Conservation (phyloP, 2,113 vertebrate genomes). For the Cebidichthys violaceus region DNA sequence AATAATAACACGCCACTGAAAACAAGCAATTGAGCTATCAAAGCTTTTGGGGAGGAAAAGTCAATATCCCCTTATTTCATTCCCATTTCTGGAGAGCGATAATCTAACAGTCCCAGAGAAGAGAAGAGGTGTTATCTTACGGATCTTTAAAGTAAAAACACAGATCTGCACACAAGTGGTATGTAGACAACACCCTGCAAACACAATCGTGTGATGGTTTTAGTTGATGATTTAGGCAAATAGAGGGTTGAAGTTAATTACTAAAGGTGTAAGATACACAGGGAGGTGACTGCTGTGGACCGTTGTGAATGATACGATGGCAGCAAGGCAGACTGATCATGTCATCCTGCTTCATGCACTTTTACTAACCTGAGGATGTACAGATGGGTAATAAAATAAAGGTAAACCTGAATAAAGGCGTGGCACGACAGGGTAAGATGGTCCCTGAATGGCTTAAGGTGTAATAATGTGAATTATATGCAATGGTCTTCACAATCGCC, state of each 20-base stretch:
- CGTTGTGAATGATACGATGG: neutral
- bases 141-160: conserved; percentile 78
- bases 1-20: conserved; percentile 84
- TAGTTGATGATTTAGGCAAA: conserved; percentile 63
- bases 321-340: neutral
- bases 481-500: neutral
- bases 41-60: conserved; percentile 81
- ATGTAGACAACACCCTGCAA: conserved; percentile 65
- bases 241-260: conserved; percentile 32
- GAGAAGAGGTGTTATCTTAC: conserved; percentile 70
- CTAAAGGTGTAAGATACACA: conserved; percentile 41
- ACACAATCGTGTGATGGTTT: conserved; percentile 41
- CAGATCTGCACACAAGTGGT: conserved; percentile 61
- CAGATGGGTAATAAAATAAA: neutral
- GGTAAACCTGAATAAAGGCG: neutral
- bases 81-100: conserved; percentile 77
- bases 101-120: conserved; percentile 70
- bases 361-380: too few relatives aligned
- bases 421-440: neutral
- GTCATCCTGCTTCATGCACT: neutral
- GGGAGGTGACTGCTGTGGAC: neutral
- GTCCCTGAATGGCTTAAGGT: neutral
- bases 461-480: neutral
- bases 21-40: conserved; percentile 84
- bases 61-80: conserved; percentile 80